Percentiles rank a stretch among this genome's conserved stretches.
Conservation (phyloP, 2,888 invertebrate genomes). For the Amblyteles armatorius region DNA sequence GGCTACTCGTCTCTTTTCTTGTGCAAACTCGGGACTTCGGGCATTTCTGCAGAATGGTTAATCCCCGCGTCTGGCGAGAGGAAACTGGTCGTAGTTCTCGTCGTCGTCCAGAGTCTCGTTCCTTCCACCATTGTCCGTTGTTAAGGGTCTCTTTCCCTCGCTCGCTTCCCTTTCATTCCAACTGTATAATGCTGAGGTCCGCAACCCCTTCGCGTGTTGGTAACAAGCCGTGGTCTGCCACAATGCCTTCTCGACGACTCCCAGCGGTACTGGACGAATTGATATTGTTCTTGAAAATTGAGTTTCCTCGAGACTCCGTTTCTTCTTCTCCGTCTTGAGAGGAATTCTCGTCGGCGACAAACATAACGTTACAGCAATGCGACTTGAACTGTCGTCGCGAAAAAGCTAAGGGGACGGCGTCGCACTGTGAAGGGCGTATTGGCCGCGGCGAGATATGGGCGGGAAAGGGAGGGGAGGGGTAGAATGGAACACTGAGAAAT, state of each 20-base stretch:
- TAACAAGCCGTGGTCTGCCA: conserved; percentile 50
- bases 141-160: neutral
- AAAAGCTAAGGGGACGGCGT: neutral
- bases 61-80: neutral
- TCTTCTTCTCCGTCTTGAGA: neutral
- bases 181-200: conserved; percentile 10
- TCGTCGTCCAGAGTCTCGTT: conserved; percentile 4
- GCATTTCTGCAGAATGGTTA: neutral
- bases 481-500: no score
- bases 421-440: neutral
- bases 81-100: neutral
- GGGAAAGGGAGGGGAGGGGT: no score
- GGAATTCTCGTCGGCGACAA: conserved; percentile 4
- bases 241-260: conserved; percentile 30
- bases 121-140: neutral
- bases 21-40: neutral
- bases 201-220: conserved; percentile 10
- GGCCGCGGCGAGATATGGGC: no score
- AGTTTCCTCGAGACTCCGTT: conserved; percentile 29
- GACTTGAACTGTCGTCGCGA: neutral
- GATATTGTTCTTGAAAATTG: conserved; percentile 67
- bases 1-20: neutral
- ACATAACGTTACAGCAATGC: neutral
- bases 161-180: neutral
- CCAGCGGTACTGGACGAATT: conserved; percentile 30